Evolutionary conservation across 2,888 invertebrate species (phyloP).

Genomic region (Erynnis tages): DNA sequence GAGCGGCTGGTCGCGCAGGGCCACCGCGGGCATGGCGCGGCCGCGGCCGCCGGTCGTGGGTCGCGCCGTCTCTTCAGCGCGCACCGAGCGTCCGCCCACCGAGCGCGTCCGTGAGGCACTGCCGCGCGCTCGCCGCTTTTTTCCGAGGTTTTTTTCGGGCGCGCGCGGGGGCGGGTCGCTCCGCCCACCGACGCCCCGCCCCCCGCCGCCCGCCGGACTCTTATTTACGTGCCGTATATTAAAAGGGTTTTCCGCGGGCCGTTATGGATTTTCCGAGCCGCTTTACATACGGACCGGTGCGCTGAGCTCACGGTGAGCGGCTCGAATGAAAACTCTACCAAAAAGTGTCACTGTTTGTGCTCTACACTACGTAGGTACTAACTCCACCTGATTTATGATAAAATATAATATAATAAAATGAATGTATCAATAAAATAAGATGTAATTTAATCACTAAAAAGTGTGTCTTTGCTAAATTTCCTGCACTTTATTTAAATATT

Average conservation of each 20-base stretch:
- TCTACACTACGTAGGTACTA: no score
- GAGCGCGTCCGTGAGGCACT: conserved; percentile 73
- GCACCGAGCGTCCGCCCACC: conserved; percentile 63
- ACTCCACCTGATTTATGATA: no score
- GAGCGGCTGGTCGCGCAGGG: conserved; percentile 84
- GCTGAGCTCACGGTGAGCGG: conserved; percentile 20
- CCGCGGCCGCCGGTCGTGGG: conserved; percentile 79
- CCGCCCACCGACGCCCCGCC: conserved; percentile 57
- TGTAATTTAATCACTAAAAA: no score
- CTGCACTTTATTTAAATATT: no score
- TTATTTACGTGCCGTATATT: conserved; percentile 81
- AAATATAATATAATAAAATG: no score
- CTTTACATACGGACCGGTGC: conserved; percentile 61
- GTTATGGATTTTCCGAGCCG: conserved; percentile 77
- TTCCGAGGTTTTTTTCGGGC: conserved; percentile 61
- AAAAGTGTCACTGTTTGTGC: background rate
- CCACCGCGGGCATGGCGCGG: conserved; percentile 85
- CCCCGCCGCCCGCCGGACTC: conserved; percentile 48
- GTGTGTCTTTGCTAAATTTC: no score
- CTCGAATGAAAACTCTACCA: background rate
- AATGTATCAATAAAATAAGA: no score
- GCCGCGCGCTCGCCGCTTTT: conserved; percentile 67
- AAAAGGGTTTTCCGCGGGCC: conserved; percentile 81
- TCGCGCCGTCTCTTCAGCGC: conserved; percentile 65
- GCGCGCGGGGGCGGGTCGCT: conserved; percentile 66